Evolutionary conservation across 1,140 invertebrate species (phyloP).

Genomic region (Drosophila parvula): DNA sequence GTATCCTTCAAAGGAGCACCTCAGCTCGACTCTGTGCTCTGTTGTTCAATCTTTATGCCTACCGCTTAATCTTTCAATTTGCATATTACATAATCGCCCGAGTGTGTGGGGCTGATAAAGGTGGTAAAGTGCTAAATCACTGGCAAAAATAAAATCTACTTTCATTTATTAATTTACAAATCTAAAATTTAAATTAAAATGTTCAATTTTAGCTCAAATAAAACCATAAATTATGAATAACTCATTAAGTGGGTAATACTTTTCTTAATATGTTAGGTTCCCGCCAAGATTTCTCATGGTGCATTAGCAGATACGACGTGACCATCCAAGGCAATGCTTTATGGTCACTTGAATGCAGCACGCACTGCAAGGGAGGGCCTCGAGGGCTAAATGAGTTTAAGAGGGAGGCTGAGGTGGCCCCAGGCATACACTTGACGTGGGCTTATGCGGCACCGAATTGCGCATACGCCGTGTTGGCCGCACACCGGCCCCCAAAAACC

Average conservation of each 20-base stretch:
- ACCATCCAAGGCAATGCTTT: slow-evolving; percentile 64
- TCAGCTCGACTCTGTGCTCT: background rate
- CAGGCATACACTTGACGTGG: slow-evolving; percentile 66
- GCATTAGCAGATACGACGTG: slow-evolving; percentile 30
- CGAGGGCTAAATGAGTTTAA: background rate
- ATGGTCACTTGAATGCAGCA: slow-evolving; percentile 67
- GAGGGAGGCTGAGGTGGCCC: slow-evolving; percentile 7
- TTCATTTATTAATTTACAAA: too few relatives aligned
- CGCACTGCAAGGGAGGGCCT: slow-evolving; percentile 10
- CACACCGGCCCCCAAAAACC: slow-evolving; percentile 19
- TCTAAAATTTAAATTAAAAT: too few relatives aligned
- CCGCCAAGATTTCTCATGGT: background rate
- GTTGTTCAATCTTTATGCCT: slow-evolving; percentile 31
- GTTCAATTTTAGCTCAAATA: background rate
- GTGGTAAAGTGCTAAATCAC: slow-evolving; percentile 1
- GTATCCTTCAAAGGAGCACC: slow-evolving; percentile 24
- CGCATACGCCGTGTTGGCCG: slow-evolving; percentile 66
- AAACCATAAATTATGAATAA: background rate
- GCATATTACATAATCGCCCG: slow-evolving; percentile 80
- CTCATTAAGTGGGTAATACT: background rate
- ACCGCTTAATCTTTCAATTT: slow-evolving; percentile 73
- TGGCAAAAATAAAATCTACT: background rate
- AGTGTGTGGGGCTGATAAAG: slow-evolving; percentile 14
- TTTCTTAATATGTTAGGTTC: background rate
- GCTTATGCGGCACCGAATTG: slow-evolving; percentile 70